Percentiles rank a stretch among this genome's conserved stretches.
Conservation (phyloP, 2,113 vertebrate species). For the Odocoileus virginianus region DNA sequence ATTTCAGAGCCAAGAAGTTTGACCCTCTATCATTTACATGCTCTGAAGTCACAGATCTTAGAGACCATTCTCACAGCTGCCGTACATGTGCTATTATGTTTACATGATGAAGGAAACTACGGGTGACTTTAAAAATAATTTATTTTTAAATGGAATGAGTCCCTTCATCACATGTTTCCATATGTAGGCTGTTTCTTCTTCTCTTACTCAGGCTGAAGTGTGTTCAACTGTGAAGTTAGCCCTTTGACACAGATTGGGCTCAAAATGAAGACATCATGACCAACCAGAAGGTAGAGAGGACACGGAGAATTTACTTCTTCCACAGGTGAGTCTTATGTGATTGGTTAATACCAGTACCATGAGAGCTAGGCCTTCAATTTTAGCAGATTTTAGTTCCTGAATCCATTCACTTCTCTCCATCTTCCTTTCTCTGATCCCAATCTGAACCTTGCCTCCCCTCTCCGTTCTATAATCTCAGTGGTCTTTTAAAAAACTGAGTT, state of each 20-base stretch:
- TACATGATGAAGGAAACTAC: neutral
- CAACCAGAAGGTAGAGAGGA: neutral
- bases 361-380: neutral
- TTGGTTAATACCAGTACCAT: neutral
- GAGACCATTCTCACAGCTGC: neutral
- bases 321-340: neutral
- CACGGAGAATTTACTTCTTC: neutral
- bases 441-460: neutral
- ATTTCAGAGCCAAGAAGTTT: neutral
- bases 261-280: neutral
- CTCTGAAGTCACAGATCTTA: neutral
- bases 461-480: neutral
- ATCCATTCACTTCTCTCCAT: neutral
- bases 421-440: neutral
- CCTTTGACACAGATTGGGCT: neutral
- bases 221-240: neutral
- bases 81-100: neutral
- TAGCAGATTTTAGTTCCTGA: neutral
- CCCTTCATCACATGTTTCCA: neutral
- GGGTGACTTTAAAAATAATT: neutral
- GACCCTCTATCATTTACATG: neutral
- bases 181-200: neutral
- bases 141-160: neutral
- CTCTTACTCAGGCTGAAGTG: neutral
- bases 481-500: neutral